Base-by-base conservation (phyloP, 2,888 invertebrate species). In the Drosophila cracens region DNA sequence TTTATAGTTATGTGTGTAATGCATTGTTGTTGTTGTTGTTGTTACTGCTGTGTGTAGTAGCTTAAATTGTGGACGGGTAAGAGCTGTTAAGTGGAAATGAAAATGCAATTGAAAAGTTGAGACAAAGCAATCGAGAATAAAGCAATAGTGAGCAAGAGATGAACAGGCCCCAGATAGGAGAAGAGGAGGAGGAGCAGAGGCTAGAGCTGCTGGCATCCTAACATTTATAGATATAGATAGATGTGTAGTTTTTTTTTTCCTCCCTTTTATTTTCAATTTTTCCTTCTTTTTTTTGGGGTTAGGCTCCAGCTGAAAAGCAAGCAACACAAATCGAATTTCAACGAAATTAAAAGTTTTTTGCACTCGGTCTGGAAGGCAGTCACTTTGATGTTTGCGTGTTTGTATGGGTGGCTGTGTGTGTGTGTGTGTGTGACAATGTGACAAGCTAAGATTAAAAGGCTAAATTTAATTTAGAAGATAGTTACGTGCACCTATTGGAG, bases 1-100 rank as follows among this genome's bases (percentile, higher is more conserved):
- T 85, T 87, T 75, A 87, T 80, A 82, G 73, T 73, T 79, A 82
- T 82, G 82, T 64, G 82, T 70, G 72, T 66, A 72, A 59, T 78
- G 77, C 33, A 52, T 51, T 62, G 62, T 65, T 64, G 61, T 18
- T 57, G 52, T 33, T 52, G 56, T 29, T 54, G 21, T n/a, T 46
- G 54, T 38, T 29, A 25, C 31, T 63, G 46, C 18, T 51, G 11
- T 43, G 43, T 38, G 58, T 34, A 54, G 54, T 40, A 51, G 78
- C 48, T 70, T 65, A 70, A 79, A 79, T 65, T 75, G 80, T 80
- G 76, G 65, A 13, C 54, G 70, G 73, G 54, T 58, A 62, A 79
- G 75, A 59, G 76, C 68, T 65, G 58, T 49, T 70, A 57, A 74
- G 68, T 79, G 81, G 58, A 74, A 64, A 65, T 63, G 71, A 49